Evolutionary conservation across 1,140 invertebrate species (phyloP), one percentile per base, ranked within the genome.

Genomic region (Leptinotarsa lineolata): DNA sequence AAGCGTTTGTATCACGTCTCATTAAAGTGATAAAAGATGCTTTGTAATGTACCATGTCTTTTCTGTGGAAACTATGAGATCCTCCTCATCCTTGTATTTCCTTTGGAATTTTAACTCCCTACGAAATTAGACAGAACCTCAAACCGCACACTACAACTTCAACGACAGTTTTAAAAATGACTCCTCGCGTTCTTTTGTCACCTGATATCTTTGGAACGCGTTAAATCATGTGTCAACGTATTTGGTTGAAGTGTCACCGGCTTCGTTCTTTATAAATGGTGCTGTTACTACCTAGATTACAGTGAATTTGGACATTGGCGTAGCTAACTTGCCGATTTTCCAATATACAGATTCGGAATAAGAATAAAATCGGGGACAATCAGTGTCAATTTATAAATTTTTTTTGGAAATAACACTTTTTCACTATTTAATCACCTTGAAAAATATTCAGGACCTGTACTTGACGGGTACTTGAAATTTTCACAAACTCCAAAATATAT

Each of bases 101-200:
- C 18, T 6, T n/a, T 39, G 39, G 39, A 66, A 24, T 39, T 22
- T 66, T n/a, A 66, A 66, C 22, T 24, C 64, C 48, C 48, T 54
- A n/a, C 64, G 18, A n/a, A 69, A 69, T 69, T 69, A 69, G 68
- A 69, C 68, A 46, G 45, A 24, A 46, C 48, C 39, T 30, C 48
- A 24, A 48, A 54, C 68, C 68, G n/a, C 54, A 69, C 16, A 70
- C 68, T 24, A 70, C 68, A 66, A 58, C 64, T 24, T 16, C 59
- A 70, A 67, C 66, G 73, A 74, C 73, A 74, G 70, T 20, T 74
- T 74, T 74, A 74, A 74, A 74, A 74, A 74, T 74, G 67, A 74
- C 65, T 59, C 61, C 63, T 71, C 63, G 54, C 24, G 46, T 54
- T 66, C 67, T 60, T 22, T 44, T 45, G 73, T 71, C 70, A 71